Base-by-base conservation (phyloP, 2,113 vertebrate species). In the Odocoileus virginianus region DNA sequence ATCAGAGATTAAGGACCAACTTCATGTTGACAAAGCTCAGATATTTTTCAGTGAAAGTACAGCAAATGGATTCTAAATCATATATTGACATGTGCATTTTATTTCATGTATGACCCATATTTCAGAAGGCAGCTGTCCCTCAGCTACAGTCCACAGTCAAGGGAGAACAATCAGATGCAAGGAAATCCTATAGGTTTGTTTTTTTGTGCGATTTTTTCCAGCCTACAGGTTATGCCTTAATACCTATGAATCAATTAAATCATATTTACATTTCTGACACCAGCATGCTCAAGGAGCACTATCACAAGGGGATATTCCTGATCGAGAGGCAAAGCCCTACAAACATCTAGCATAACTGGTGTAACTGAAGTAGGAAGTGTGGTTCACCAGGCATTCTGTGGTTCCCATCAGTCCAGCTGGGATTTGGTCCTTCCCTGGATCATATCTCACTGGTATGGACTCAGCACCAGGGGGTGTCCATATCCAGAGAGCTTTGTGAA, bases 171-270 rank as follows among this genome's bases (percentile, higher is more conserved):
- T 33, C 10, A 83, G 86, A 89, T 47, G 6, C 60, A 86, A 95
- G 55, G 78, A 45, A n/a, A 60, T 60, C 36, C 50, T 92, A 67
- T 67, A 90, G 45, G 19, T 61, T 78, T 74, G 36, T 88, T 89
- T 36, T 86, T 91, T 55, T 33, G 54, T 58, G 60, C 74, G 85
- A 67, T 85, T 54, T 96, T 88, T 94, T 40, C 7, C 85, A 93
- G 64, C n/a, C 89, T 52, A 55, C 14, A 92, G 11, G 5, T 90
- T 93, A 94, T 64, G 30, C 86, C 21, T 94, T 96, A 89, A 89
- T 64, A 9, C 19, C 76, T 96, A 47, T 91, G 94, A 91, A 71
- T 96, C 64, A 89, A 91, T 97, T 97, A 96, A 95, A 96, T 91
- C 71, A 84, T 94, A 84, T 74, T 91, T 96, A 50, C 28, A 64